Base-by-base conservation (phyloP, 2,888 invertebrate species). In the Drosophila phalerata region DNA sequence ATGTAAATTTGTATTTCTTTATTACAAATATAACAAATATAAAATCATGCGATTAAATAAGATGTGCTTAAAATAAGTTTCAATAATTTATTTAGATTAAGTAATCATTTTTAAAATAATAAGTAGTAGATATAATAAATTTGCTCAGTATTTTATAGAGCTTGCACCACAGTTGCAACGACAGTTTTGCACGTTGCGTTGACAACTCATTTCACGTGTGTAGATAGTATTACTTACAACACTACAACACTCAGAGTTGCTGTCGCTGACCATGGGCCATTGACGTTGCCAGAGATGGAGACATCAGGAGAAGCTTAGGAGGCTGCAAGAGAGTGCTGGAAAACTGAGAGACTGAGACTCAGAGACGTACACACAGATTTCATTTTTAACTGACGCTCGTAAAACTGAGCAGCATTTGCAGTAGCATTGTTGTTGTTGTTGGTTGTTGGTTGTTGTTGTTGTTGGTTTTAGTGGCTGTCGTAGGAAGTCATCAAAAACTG, bases 171-270 rank as follows among this genome's bases (percentile, higher is more conserved):
- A 55, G 87, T 86, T 6, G 47, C 22, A 25, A 15, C 37, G 48
- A n/a, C 25, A 48, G 37, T 28, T 63, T 71, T 52, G 30, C 62
- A 34, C 79, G 69, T 73, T 76, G 68, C 69, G 80, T 70, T 85
- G 83, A 88, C 82, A 89, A 85, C 78, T 82, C 76, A 85, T 85
- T 89, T 89, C 88, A 89, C 85, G 89, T 89, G 88, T 85, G 69
- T 76, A 85, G 88, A 85, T 85, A 88, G 88, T 84, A 73, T 86
- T 77, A 79, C 79, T 66, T 68, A 65, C 73, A 63, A 60, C 66
- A 61, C 65, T 68, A 65, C 73, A 63, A 60, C 66, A 61, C 65
- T 55, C 51, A 45, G 51, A 37, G 72, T 37, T 57, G 68, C 63
- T 40, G 64, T 34, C 43, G 68, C 38, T 48, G 52, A 37, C 52